Evolutionary conservation across 2,888 invertebrate genomes (phyloP).

Genomic region (Cataglyphis livida): DNA sequence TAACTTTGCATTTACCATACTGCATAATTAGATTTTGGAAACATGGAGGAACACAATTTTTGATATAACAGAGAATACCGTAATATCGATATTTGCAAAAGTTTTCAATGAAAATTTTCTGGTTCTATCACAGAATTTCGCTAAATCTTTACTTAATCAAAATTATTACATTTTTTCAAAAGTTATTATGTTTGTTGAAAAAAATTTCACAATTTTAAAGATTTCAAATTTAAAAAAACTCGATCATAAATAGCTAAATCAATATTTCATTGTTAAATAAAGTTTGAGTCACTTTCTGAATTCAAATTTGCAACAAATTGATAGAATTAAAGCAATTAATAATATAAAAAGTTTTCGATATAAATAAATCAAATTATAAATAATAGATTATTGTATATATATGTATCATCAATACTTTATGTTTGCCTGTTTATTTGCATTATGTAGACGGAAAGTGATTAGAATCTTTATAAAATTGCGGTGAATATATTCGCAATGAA

Average conservation of each 20-base stretch:
- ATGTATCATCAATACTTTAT: background rate
- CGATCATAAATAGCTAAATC: background rate
- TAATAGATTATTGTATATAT: background rate
- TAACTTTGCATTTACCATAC: background rate
- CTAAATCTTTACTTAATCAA: background rate
- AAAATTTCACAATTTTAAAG: background rate
- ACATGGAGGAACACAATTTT: background rate
- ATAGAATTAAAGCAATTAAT: background rate
- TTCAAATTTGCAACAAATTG: background rate
- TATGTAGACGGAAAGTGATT: background rate
- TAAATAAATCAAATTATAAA: background rate
- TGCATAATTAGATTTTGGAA: slow-evolving; percentile 8
- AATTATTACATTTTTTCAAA: background rate
- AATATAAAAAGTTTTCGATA: background rate
- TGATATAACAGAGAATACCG: background rate
- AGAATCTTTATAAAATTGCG: background rate
- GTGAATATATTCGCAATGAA: background rate
- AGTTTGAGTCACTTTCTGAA: background rate
- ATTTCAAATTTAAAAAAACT: background rate
- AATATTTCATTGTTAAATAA: background rate
- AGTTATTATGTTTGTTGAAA: background rate
- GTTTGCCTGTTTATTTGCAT: background rate
- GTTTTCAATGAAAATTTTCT: background rate
- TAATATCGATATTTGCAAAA: background rate
- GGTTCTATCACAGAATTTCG: background rate